phyloP scores from a whole-genome alignment of 2,113 vertebrate species.

The Dinomys branickii region DNA sequence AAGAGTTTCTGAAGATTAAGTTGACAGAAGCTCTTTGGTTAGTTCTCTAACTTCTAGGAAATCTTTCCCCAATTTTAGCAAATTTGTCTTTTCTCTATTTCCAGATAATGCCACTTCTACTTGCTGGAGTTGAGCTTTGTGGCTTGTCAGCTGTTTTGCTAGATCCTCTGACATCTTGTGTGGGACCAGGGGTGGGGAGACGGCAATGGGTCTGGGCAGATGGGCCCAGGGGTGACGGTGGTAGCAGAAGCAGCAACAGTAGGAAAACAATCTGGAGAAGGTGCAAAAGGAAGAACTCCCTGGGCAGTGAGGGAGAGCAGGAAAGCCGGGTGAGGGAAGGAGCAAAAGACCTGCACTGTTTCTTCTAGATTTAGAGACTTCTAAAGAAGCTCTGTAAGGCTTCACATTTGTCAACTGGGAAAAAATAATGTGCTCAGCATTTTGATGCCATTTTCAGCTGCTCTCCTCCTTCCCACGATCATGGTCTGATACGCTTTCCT shows the following conservation, averaged over 20 bases:
- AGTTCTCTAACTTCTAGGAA: slow-evolving; percentile 99
- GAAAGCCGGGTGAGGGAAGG: no score
- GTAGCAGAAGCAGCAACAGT: no score
- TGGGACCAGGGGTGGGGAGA: no score
- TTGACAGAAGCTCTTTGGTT: slow-evolving; percentile 97
- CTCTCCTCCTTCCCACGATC: not conserved
- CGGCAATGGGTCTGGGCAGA: no score
- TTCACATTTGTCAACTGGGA: not conserved
- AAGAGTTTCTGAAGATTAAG: slow-evolving; percentile 92
- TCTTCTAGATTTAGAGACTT: not conserved
- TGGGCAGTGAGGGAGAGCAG: no score
- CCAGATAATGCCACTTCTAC: slow-evolving; percentile 97
- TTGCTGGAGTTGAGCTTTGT: slow-evolving; percentile 98
- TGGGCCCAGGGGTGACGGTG: no score
- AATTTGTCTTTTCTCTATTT: slow-evolving; percentile 96
- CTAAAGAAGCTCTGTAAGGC: not conserved
- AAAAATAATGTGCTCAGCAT: not conserved
- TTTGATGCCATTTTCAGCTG: not conserved
- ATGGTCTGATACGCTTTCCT: not conserved
- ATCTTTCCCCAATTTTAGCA: slow-evolving; percentile 97
- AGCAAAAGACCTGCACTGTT: not conserved
- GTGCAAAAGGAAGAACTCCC: no score
- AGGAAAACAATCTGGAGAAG: no score
- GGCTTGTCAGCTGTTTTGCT: slow-evolving; percentile 95
- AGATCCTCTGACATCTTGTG: slow-evolving; percentile 97